Conservation (phyloP, 2,888 invertebrate species). For the Ormia ochracea region DNA sequence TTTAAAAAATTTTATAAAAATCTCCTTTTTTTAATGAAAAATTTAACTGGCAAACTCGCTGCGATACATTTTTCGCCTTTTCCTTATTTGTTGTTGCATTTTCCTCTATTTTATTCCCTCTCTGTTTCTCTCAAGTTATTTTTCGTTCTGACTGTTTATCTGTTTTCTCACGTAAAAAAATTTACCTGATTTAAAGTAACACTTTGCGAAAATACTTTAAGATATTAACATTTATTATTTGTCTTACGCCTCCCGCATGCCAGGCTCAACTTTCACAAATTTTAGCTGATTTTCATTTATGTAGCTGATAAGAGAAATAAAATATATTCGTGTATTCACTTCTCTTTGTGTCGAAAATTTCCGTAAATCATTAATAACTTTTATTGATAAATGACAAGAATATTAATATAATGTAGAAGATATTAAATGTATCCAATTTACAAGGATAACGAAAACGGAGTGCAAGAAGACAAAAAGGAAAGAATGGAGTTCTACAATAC, state of each 20-base stretch:
- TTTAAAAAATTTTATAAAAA: no score
- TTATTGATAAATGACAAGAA: conserved; percentile 56
- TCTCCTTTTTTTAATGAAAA: no score
- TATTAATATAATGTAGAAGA: conserved; percentile 41
- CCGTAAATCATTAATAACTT: conserved; percentile 57
- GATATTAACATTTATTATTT: conserved; percentile 56
- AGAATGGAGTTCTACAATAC: not conserved
- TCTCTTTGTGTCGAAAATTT: conserved; percentile 33
- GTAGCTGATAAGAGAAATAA: not conserved
- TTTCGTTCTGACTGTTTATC: not conserved
- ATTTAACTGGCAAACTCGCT: not conserved
- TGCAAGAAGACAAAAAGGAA: not conserved
- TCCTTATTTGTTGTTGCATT: not conserved
- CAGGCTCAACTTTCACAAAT: not conserved
- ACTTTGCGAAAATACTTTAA: conserved; percentile 44
- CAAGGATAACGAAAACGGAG: not conserved
- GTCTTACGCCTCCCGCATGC: not conserved
- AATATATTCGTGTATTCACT: conserved; percentile 4
- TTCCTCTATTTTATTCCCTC: not conserved
- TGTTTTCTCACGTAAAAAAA: not conserved
- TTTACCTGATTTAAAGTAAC: conserved; percentile 38
- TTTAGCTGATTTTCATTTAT: not conserved
- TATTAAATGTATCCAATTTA: not conserved
- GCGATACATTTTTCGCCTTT: not conserved
- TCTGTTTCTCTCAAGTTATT: not conserved